phyloP scores from a whole-genome alignment of 2,888 invertebrate genomes.

The Rhamphomyia laevipes region DNA sequence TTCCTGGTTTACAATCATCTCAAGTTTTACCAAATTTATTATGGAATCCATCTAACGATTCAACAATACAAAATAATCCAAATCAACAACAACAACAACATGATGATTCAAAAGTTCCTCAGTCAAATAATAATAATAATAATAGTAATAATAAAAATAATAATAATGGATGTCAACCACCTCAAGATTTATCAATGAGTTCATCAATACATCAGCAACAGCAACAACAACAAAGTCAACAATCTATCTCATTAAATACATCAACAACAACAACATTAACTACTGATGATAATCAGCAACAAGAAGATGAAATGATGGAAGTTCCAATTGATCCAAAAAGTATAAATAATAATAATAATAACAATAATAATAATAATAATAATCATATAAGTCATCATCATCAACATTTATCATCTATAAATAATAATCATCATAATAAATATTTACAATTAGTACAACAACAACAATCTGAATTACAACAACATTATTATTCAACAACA shows the following conservation, averaged over 20 bases:
- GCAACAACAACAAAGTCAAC: not conserved
- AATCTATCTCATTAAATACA: not conserved
- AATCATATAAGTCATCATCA: not conserved
- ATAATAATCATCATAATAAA: not conserved
- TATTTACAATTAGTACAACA: no score
- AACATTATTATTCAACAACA: no score
- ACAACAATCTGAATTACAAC: no score
- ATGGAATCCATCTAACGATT: not conserved
- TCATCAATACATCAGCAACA: no score
- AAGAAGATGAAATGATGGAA: not conserved
- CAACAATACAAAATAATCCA: not conserved
- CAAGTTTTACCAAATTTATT: not conserved
- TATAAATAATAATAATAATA: not conserved
- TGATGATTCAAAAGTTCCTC: no score
- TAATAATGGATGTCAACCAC: no score
- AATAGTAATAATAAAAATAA: no score
- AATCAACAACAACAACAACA: not conserved
- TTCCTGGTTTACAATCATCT: not conserved
- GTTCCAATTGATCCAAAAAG: not conserved
- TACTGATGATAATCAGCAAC: no score
- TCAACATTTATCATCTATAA: not conserved
- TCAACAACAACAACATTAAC: no score
- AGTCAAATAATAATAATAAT: no score
- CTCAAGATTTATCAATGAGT: no score
- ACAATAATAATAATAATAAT: not conserved